These are phyloP conservation scores for Mixornis gularis DNA, from an alignment of 2,113 vertebrate genomes.

Conservation along the genomic window DNA sequence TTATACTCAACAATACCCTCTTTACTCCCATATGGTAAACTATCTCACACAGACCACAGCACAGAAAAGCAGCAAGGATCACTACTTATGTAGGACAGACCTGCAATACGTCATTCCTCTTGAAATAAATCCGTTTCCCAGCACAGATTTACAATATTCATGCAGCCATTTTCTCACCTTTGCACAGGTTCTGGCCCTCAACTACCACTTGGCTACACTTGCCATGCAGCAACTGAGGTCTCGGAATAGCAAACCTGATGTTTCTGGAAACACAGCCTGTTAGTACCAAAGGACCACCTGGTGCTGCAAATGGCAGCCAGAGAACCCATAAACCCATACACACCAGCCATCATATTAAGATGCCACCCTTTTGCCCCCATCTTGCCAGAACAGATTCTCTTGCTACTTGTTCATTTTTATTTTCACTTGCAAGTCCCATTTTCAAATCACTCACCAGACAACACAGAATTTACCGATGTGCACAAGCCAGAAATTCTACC, in stretches of 20 bases:
- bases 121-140: neutral
- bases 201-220: neutral
- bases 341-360: neutral
- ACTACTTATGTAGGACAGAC: neutral
- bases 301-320: neutral
- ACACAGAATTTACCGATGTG: neutral
- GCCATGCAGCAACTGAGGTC: neutral
- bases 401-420: neutral
- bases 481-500: slow-evolving; percentile 1
- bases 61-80: neutral
- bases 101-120: neutral
- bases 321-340: neutral
- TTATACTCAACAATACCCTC: neutral
- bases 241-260: neutral
- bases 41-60: neutral
- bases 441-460: neutral
- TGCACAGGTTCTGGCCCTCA: neutral
- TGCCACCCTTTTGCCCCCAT: neutral
- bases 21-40: neutral
- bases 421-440: neutral
- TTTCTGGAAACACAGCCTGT: neutral
- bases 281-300: neutral
- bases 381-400: neutral
- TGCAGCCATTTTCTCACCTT: neutral
- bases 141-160: neutral